Conservation (phyloP, 2,797 vertebrate genomes). For the Champsocephalus gunnari region DNA sequence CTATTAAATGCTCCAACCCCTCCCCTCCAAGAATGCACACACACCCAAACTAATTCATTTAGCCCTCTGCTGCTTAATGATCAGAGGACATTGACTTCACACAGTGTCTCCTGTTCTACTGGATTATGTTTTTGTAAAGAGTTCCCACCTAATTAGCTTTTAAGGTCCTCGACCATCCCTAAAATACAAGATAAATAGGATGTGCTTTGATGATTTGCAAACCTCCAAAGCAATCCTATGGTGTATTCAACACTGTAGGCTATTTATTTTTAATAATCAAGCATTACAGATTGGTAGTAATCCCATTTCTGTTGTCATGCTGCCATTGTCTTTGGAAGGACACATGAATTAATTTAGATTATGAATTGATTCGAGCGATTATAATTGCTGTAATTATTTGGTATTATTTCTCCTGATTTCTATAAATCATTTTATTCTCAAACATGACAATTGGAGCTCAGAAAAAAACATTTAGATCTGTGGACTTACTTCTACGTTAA, state of each 20-base stretch:
- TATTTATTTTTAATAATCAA: constrained; percentile 71
- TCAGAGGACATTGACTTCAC: constrained; percentile 55
- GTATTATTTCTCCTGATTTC: constrained; percentile 11
- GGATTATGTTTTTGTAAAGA: constrained; percentile 62
- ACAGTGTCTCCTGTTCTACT: constrained; percentile 53
- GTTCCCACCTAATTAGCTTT: constrained; percentile 72
- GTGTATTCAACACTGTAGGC: constrained; percentile 57
- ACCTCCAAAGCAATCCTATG: constrained; percentile 50
- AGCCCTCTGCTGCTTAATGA: constrained; percentile 64
- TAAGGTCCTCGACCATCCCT: constrained; percentile 52
- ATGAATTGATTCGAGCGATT: constrained; percentile 46
- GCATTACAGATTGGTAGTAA: constrained; percentile 59
- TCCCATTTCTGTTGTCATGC: constrained; percentile 45
- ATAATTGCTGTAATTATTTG: constrained; percentile 11
- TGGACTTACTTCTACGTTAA: no score
- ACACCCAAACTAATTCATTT: constrained; percentile 48
- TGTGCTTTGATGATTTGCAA: constrained; percentile 28
- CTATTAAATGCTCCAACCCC: constrained; percentile 59
- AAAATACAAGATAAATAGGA: constrained; percentile 59
- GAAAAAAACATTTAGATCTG: no score
- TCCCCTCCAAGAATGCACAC: constrained; percentile 1
- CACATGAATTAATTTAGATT: constrained; percentile 46
- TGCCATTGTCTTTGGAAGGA: constrained; percentile 40
- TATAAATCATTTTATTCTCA: background rate
- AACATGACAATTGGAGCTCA: background rate